phyloP scores from a whole-genome alignment of 2,888 invertebrate species.

The Resseliella maxima region DNA sequence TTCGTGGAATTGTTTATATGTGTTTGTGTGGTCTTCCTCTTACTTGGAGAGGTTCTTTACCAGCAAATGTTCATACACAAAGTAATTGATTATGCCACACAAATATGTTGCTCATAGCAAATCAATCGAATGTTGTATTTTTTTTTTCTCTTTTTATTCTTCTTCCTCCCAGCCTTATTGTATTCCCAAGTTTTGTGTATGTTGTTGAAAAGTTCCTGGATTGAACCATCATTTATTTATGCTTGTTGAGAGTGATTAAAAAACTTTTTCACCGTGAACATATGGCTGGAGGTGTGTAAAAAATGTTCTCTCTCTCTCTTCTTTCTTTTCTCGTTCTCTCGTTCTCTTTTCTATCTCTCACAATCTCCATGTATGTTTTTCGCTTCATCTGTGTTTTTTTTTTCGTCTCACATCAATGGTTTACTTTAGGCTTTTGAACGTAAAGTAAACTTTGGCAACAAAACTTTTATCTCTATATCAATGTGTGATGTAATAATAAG shows the following conservation, averaged over 20 bases:
- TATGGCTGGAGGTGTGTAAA: not conserved
- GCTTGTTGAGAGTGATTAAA: conserved; percentile 34
- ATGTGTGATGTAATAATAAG: not conserved
- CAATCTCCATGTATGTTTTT: not conserved
- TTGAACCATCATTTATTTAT: conserved; percentile 28
- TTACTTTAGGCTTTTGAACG: not conserved
- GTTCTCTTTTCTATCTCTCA: too few relatives aligned
- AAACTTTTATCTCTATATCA: not conserved
- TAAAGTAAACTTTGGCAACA: not conserved
- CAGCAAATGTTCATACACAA: too few relatives aligned
- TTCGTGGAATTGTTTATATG: too few relatives aligned
- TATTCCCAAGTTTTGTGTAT: not conserved
- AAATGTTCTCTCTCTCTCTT: too few relatives aligned
- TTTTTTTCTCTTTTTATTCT: too few relatives aligned
- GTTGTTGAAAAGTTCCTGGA: not conserved
- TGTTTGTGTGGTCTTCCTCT: too few relatives aligned
- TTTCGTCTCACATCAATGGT: not conserved
- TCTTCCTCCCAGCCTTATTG: conserved; percentile 7
- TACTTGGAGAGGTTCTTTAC: too few relatives aligned
- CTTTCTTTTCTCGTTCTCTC: too few relatives aligned
- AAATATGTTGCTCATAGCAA: too few relatives aligned
- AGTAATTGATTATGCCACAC: not conserved
- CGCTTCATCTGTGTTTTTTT: not conserved
- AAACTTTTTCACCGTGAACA: conserved; percentile 31
- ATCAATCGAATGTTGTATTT: conserved; percentile 1